Percentiles rank a stretch among this genome's conserved stretches.
These are phyloP conservation scores for Danaus chrysippus DNA, from an alignment of 2,888 invertebrate genomes.

Conservation along the genomic window DNA sequence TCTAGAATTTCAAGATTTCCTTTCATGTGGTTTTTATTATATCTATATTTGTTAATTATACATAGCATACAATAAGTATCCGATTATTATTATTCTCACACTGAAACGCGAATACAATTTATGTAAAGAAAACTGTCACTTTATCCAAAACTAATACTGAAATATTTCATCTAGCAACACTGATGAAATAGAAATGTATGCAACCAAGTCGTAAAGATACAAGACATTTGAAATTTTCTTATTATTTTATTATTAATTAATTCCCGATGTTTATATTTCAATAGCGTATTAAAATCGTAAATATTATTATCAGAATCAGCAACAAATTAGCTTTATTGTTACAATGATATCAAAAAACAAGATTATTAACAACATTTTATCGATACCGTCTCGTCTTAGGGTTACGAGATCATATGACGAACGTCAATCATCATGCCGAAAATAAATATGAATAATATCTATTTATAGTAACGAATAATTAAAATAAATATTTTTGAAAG, in stretches of 20 bases:
- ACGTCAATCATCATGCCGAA: constrained; percentile 47
- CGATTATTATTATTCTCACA: neutral
- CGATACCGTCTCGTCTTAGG: constrained; percentile 41
- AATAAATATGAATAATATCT: constrained; percentile 43
- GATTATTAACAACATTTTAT: constrained; percentile 15
- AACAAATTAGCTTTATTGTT: neutral
- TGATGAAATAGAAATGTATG: too few species aligned
- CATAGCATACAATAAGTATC: neutral
- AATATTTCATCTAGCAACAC: too few species aligned
- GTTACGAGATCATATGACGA: constrained; percentile 61
- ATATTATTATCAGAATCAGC: neutral
- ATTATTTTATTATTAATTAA: too few species aligned
- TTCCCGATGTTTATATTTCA: neutral
- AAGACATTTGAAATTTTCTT: too few species aligned
- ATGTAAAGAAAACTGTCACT: neutral
- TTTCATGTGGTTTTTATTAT: constrained; percentile 25
- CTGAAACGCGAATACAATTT: neutral
- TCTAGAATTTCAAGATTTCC: constrained; percentile 24
- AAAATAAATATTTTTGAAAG: neutral
- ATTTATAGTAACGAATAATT: constrained; percentile 22
- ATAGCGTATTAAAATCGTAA: neutral
- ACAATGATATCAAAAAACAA: constrained; percentile 1
- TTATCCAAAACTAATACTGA: neutral
- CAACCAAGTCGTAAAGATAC: too few species aligned
- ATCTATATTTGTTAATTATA: neutral